phyloP scores from a whole-genome alignment of 2,113 vertebrate species.

The Gnathochromis pfefferi region DNA sequence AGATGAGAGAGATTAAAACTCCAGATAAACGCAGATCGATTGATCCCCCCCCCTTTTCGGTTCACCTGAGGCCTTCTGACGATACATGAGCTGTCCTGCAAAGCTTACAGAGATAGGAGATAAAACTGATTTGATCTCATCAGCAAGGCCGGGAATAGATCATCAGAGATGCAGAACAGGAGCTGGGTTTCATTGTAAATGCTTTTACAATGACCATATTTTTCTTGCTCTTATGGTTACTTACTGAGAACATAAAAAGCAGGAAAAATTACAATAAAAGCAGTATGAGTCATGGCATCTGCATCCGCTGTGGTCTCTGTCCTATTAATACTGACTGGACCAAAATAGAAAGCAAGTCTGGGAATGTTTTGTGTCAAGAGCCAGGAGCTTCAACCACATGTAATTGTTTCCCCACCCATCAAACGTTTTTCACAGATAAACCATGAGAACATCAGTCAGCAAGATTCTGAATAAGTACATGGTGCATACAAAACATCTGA shows the following conservation, averaged over 20 bases:
- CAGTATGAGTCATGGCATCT: not conserved
- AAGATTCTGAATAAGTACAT: not conserved
- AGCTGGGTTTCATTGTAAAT: not conserved
- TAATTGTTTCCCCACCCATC: slow-evolving; percentile 33
- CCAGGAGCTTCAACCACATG: not conserved
- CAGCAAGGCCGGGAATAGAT: not conserved
- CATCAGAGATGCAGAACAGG: not conserved
- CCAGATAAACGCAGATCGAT: not conserved
- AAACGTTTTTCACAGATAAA: slow-evolving; percentile 15
- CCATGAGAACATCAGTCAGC: not conserved
- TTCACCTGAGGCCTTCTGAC: not conserved
- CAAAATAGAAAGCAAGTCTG: slow-evolving; percentile 19
- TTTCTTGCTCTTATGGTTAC: not conserved
- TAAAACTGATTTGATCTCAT: not conserved
- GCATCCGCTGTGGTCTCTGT: not conserved
- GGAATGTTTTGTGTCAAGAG: not conserved
- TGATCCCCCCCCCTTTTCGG: not conserved
- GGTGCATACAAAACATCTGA: not conserved
- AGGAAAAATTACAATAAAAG: not conserved
- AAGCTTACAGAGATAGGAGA: not conserved
- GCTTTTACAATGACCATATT: not conserved
- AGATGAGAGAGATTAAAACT: not conserved
- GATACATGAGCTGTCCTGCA: not conserved
- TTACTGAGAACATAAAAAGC: not conserved
- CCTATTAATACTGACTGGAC: not conserved